Evolutionary conservation across 2,797 vertebrate genomes (phyloP).

Genomic region (Pempheris klunzingeri): DNA sequence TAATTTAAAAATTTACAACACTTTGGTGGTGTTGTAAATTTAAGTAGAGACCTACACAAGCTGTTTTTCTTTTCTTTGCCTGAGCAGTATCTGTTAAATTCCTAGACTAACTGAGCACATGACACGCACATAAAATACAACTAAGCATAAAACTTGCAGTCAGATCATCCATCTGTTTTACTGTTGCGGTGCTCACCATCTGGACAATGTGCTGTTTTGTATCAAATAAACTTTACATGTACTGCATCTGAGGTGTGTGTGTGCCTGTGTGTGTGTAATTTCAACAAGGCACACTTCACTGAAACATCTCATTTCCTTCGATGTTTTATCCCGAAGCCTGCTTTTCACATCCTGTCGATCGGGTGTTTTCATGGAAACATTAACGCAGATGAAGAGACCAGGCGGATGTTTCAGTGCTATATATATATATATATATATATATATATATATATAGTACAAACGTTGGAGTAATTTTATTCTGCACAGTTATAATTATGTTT

Average conservation of each 20-base stretch:
- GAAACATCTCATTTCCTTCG: constrained; percentile 40
- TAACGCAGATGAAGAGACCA: constrained; percentile 28
- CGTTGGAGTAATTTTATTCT: constrained; percentile 28
- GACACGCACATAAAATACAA: constrained; percentile 7
- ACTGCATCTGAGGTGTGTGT: constrained; percentile 23
- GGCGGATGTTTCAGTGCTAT: constrained; percentile 12
- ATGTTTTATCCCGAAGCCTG: constrained; percentile 39
- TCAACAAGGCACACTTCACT: constrained; percentile 7
- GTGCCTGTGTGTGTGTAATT: constrained; percentile 10
- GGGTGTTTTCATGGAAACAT: constrained; percentile 24
- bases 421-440: no score
- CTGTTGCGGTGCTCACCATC: neutral
- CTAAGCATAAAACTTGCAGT: constrained; percentile 6
- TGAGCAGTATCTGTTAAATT: neutral
- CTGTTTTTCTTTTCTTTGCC: neutral
- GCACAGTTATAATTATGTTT: no score
- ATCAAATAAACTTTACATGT: constrained; percentile 52
- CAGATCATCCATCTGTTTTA: constrained; percentile 5
- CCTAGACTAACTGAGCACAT: neutral
- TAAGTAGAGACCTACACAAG: neutral
- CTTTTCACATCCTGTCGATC: neutral
- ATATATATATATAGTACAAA: no score
- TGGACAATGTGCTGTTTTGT: constrained; percentile 23
- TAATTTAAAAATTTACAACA: neutral
- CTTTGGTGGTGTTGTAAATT: neutral